These are phyloP conservation scores for Pemphigus obesinymphae DNA, from an alignment of 1,140 invertebrate genomes.

Conservation along the genomic window DNA sequence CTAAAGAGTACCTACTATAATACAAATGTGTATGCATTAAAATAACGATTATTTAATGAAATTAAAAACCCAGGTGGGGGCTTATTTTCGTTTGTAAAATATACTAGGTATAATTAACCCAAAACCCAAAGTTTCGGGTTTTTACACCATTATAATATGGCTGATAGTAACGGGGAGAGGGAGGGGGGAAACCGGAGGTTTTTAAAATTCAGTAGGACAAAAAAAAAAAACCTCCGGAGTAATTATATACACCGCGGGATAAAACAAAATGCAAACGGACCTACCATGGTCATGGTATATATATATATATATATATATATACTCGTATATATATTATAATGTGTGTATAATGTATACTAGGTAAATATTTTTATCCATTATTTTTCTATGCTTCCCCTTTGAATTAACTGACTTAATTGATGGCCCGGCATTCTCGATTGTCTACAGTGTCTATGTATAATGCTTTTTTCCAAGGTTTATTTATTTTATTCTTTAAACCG, in stretches of 20 bases:
- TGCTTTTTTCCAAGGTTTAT: too few relatives aligned
- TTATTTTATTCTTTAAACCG: background rate
- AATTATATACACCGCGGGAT: conserved; percentile 20
- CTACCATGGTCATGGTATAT: background rate
- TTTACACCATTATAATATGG: background rate
- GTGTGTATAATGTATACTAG: background rate
- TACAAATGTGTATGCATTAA: background rate
- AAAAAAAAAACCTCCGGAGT: background rate
- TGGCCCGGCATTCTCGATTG: background rate
- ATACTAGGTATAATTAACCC: conserved; percentile 30
- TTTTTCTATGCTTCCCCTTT: background rate
- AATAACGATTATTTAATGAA: conserved; percentile 20
- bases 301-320: background rate
- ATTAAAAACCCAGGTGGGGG: conserved; percentile 19
- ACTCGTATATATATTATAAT: too few relatives aligned
- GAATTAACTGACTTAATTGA: conserved; percentile 31
- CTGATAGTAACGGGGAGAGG: too few relatives aligned
- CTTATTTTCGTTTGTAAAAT: conserved; percentile 1
- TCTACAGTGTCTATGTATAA: background rate
- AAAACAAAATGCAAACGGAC: conserved; percentile 9
- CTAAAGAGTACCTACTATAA: too few relatives aligned
- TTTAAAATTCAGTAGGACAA: conserved; percentile 11
- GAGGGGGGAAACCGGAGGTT: background rate
- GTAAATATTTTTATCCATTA: conserved; percentile 1
- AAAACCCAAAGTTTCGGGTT: background rate